phyloP scores from a whole-genome alignment of 2,113 vertebrate species.

The Pica pica region DNA sequence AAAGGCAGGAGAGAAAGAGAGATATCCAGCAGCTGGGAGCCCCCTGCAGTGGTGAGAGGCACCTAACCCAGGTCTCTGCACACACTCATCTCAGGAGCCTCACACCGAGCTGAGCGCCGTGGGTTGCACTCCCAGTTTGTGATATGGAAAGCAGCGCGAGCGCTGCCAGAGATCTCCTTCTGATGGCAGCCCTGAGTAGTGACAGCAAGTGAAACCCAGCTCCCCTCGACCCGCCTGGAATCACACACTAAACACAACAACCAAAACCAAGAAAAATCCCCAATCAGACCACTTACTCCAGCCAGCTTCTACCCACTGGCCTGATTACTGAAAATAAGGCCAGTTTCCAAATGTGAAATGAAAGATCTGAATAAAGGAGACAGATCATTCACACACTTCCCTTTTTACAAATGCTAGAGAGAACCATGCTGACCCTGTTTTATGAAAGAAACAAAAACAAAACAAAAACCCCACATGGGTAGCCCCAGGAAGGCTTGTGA shows the following conservation, averaged over 20 bases:
- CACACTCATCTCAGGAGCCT: constrained; percentile 36
- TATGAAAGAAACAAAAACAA: background rate
- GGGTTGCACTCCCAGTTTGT: background rate
- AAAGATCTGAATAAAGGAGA: background rate
- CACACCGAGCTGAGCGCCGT: background rate
- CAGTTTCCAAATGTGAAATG: background rate
- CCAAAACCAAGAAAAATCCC: background rate
- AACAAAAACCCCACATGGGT: background rate
- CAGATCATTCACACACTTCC: background rate
- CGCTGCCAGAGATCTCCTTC: constrained; percentile 1
- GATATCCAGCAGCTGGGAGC: background rate
- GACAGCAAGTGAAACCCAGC: background rate
- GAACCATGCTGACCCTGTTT: background rate
- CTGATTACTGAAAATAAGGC: background rate
- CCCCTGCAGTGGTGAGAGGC: background rate
- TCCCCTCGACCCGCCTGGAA: background rate
- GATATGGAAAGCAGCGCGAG: background rate
- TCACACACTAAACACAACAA: background rate
- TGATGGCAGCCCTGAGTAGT: constrained; percentile 37
- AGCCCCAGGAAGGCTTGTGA: background rate
- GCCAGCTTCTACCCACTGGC: background rate
- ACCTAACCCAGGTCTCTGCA: background rate
- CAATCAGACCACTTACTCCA: background rate
- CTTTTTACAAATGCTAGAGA: background rate
- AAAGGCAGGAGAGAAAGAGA: background rate